Evolutionary conservation across 2,888 invertebrate species (phyloP).

Genomic region (Hirtodrosophila alboralis): DNA sequence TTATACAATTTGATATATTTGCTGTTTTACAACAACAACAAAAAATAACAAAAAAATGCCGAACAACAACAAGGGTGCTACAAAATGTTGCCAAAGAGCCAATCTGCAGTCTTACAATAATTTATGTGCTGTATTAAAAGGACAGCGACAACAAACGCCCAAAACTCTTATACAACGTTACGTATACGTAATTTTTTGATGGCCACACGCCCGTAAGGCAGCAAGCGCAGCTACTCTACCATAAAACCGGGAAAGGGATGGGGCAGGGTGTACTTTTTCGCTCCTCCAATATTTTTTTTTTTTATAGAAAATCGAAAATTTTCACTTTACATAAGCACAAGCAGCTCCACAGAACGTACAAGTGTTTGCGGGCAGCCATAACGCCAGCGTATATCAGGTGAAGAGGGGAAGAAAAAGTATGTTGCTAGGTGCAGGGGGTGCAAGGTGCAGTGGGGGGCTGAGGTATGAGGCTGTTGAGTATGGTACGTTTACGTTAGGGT

Average conservation of each 20-base stretch:
- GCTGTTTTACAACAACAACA: slow-evolving; percentile 15
- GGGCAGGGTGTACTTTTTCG: slow-evolving; percentile 29
- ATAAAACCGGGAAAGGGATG: neutral
- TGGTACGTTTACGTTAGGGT: slow-evolving; percentile 52
- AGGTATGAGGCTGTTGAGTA: slow-evolving; percentile 3
- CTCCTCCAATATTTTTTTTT: slow-evolving; percentile 37
- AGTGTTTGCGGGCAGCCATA: slow-evolving; percentile 71
- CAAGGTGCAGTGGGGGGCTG: slow-evolving; percentile 2
- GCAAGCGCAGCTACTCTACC: slow-evolving; percentile 24
- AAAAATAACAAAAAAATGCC: slow-evolving; percentile 1
- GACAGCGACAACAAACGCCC: slow-evolving; percentile 65
- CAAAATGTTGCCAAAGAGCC: slow-evolving; percentile 75
- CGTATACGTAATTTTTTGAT: slow-evolving; percentile 78
- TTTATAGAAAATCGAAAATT: slow-evolving; percentile 75
- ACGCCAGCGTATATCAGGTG: slow-evolving; percentile 21
- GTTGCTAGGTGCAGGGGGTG: neutral
- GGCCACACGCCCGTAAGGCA: slow-evolving; percentile 54
- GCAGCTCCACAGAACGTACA: slow-evolving; percentile 55
- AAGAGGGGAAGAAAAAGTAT: neutral
- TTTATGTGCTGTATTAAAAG: slow-evolving; percentile 77
- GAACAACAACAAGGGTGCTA: slow-evolving; percentile 22
- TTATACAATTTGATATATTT: slow-evolving; percentile 61
- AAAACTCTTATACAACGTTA: slow-evolving; percentile 35
- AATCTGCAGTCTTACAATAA: slow-evolving; percentile 78
- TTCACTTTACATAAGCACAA: slow-evolving; percentile 71